Percentiles rank a stretch among this genome's conserved stretches.
phyloP scores from a whole-genome alignment of 2,888 invertebrate genomes.

The Tipula vernalis region DNA sequence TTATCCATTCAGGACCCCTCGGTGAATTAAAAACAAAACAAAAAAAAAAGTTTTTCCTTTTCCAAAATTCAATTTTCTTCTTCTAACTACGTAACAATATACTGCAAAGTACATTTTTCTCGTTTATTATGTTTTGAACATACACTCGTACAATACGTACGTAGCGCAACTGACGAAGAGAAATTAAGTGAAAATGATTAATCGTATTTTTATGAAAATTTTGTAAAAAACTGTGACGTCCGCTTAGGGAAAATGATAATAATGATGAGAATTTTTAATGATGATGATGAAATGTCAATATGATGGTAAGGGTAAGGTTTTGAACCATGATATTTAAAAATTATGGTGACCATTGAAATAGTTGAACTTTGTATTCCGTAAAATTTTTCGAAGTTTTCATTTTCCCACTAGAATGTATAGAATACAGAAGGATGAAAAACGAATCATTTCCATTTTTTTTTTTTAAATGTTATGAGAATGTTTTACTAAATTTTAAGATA shows the following conservation, averaged over 20 bases:
- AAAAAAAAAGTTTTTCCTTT: neutral
- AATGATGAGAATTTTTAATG: neutral
- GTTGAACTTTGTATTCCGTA: too few relatives aligned
- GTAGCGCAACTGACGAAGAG: neutral
- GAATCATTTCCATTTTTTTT: too few relatives aligned
- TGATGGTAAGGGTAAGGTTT: neutral
- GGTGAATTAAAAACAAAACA: neutral
- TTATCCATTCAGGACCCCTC: neutral
- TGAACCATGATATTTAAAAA: too few relatives aligned
- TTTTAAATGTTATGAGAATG: too few relatives aligned
- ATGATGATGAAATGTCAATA: neutral
- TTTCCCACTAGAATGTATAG: too few relatives aligned
- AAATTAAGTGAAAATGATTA: neutral
- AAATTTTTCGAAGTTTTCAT: too few relatives aligned
- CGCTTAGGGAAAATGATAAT: neutral
- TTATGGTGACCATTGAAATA: too few relatives aligned
- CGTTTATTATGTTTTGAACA: neutral
- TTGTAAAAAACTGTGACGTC: neutral
- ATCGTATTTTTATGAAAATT: neutral
- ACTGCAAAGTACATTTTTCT: neutral
- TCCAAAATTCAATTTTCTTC: neutral
- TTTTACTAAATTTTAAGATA: too few relatives aligned
- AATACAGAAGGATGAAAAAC: too few relatives aligned
- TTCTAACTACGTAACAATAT: neutral
- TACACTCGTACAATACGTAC: neutral